These are phyloP conservation scores for Neopelma chrysocephalum DNA, from an alignment of 2,797 vertebrate species.

Conservation along the genomic window DNA sequence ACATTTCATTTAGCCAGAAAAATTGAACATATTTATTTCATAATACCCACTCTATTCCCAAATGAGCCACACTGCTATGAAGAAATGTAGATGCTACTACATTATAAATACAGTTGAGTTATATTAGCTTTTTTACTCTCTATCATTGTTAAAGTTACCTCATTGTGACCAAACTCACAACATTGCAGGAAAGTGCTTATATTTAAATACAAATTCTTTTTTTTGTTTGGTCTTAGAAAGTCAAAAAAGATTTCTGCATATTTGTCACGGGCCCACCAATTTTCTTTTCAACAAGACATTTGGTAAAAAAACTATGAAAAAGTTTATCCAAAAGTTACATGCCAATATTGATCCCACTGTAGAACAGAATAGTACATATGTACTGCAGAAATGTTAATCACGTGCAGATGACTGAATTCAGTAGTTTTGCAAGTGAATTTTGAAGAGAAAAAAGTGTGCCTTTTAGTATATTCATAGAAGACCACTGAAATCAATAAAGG, in stretches of 20 bases:
- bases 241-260: neutral
- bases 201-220: neutral
- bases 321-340: neutral
- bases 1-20: neutral
- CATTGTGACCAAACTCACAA: neutral
- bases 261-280: neutral
- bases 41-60: neutral
- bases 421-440: neutral
- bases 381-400: neutral
- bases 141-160: neutral
- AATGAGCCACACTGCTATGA: neutral
- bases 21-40: neutral
- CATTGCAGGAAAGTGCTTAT: neutral
- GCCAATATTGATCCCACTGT: neutral
- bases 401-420: neutral
- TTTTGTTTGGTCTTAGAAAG: neutral
- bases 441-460: neutral
- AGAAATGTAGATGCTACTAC: neutral
- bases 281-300: slow-evolving; percentile 16
- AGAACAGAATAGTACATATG: neutral
- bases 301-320: neutral
- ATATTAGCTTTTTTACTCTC: neutral
- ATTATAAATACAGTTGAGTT: neutral
- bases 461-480: neutral
- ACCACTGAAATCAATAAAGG: neutral